A percentile compares a stretch with the other conserved stretches of the same genome.
Evolutionary conservation across 2,113 vertebrate genomes (phyloP).

Genomic region (Bothrops jararaca): DNA sequence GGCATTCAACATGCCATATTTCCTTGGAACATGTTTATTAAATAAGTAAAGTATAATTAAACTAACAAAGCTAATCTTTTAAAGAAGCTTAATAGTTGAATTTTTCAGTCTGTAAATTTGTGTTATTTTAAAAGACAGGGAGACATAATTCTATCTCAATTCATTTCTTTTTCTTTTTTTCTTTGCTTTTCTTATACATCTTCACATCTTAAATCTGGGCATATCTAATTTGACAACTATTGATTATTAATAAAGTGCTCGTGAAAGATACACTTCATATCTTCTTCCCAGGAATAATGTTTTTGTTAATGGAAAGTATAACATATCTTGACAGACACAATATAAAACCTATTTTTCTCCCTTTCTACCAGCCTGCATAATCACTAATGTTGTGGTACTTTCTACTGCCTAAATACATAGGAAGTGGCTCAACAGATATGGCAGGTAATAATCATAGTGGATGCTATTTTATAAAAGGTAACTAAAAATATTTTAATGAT

Average conservation of each 20-base stretch:
- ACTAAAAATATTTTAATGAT: constrained; percentile 76
- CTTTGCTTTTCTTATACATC: constrained; percentile 61
- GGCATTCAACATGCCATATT: constrained; percentile 78
- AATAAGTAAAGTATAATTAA: constrained; percentile 82
- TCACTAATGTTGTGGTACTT: constrained; percentile 61
- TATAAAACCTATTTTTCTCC: constrained; percentile 50
- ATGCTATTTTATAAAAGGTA: constrained; percentile 65
- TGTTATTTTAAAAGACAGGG: constrained; percentile 65
- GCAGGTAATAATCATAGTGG: constrained; percentile 67
- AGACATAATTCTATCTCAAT: constrained; percentile 63
- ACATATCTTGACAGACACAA: constrained; percentile 65
- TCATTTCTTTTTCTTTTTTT: constrained; percentile 59
- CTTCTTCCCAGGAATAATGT: constrained; percentile 64
- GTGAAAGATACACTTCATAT: constrained; percentile 66
- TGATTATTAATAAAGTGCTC: constrained; percentile 71
- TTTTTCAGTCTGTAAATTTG: constrained; percentile 62
- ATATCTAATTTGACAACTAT: constrained; percentile 74
- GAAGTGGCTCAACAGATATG: constrained; percentile 65
- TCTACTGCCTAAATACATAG: constrained; percentile 44
- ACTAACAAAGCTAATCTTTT: constrained; percentile 80
- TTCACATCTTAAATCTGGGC: constrained; percentile 65
- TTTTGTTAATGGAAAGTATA: constrained; percentile 72
- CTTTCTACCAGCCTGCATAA: constrained; percentile 37
- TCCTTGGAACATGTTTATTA: constrained; percentile 83
- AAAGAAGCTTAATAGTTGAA: constrained; percentile 74